Percentiles rank a stretch among this genome's conserved stretches.
Evolutionary conservation across 2,797 vertebrate genomes (phyloP).

Genomic region (Enteromius anoplus): DNA sequence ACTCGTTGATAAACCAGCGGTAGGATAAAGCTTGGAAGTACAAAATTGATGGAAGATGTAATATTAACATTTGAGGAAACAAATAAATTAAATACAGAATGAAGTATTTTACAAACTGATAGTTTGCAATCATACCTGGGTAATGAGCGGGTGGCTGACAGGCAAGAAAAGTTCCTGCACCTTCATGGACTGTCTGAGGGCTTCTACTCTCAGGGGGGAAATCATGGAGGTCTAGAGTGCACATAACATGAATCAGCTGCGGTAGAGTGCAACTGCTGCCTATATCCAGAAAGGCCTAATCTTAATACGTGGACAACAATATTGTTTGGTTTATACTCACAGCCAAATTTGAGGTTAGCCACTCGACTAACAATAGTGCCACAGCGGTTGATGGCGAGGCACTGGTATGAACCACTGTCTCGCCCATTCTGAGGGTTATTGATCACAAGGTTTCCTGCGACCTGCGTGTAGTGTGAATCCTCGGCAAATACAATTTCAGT

Average conservation of each 20-base stretch:
- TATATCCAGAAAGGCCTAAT: neutral
- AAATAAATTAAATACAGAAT: neutral
- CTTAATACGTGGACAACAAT: neutral
- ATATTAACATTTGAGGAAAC: neutral
- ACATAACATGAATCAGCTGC: neutral
- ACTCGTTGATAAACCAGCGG: conserved; percentile 94
- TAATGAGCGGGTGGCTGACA: conserved; percentile 94
- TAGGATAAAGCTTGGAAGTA: conserved; percentile 85
- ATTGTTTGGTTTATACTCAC: conserved; percentile 78
- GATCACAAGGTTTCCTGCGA: conserved; percentile 93
- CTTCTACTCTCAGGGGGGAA: conserved; percentile 89
- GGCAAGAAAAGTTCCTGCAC: conserved; percentile 85
- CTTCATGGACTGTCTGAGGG: conserved; percentile 86
- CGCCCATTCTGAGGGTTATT: conserved; percentile 80
- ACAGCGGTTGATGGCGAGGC: conserved; percentile 88
- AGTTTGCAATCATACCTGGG: conserved; percentile 79
- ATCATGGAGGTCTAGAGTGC: conserved; percentile 87
- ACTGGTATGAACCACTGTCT: conserved; percentile 93
- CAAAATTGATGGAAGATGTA: conserved; percentile 13
- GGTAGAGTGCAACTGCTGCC: neutral
- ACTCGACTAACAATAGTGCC: conserved; percentile 92
- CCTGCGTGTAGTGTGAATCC: conserved; percentile 83
- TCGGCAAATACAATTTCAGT: conserved; percentile 84
- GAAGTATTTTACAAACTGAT: neutral
- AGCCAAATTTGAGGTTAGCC: conserved; percentile 92